Conservation (phyloP, 2,888 invertebrate genomes). For the Therioaphis trifolii region DNA sequence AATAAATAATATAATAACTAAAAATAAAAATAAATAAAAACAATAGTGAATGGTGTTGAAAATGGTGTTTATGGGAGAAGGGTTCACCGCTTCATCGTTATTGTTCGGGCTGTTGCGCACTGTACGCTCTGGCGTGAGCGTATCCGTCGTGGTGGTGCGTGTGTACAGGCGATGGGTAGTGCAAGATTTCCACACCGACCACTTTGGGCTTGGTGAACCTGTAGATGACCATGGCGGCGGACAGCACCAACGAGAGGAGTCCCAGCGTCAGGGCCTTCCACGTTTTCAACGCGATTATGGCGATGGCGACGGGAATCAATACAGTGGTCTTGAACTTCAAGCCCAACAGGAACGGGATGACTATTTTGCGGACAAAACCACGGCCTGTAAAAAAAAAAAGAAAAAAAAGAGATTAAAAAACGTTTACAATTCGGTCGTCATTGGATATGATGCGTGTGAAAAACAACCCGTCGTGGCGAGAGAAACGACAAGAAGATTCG, state of each 20-base stretch:
- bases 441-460: neutral
- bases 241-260: constrained; percentile 83
- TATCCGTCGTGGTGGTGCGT: constrained; percentile 74
- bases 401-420: neutral
- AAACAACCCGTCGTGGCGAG: neutral
- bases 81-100: neutral
- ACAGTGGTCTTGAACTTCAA: constrained; percentile 88
- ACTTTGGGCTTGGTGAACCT: constrained; percentile 89
- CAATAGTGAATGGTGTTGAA: neutral
- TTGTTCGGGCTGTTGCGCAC: constrained; percentile 68
- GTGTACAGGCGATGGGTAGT: constrained; percentile 68
- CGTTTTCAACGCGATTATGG: constrained; percentile 86
- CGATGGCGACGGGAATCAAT: constrained; percentile 82
- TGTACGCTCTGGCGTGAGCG: constrained; percentile 71
- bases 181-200: constrained; percentile 87
- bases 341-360: constrained; percentile 86
- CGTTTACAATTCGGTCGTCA: neutral
- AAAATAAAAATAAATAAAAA: neutral
- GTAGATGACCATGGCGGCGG: constrained; percentile 87
- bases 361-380: constrained; percentile 69
- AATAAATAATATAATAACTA: constrained; percentile 41
- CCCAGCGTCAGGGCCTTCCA: constrained; percentile 91
- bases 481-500: neutral
- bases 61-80: neutral
- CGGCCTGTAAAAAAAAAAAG: constrained; percentile 4